Percentiles rank a stretch among this genome's conserved stretches.
These are phyloP conservation scores for Myrmecobius fasciatus DNA, from an alignment of 2,113 vertebrate species.

Conservation along the genomic window DNA sequence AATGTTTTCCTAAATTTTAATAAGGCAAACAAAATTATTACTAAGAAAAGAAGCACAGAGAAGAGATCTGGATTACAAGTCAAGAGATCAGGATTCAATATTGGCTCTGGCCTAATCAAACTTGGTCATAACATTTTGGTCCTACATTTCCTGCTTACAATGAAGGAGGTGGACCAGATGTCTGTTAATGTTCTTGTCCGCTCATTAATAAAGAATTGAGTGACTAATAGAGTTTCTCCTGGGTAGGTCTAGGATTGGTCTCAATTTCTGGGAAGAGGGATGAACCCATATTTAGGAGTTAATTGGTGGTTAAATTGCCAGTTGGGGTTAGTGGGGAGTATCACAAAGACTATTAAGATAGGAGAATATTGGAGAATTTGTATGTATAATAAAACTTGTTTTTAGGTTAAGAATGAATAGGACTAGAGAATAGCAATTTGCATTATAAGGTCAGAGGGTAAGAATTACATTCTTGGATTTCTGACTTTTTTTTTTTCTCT, in stretches of 20 bases:
- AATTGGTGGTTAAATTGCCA: neutral
- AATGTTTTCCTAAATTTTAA: neutral
- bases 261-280: neutral
- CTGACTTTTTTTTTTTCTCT: neutral
- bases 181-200: neutral
- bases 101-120: neutral
- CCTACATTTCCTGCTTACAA: neutral
- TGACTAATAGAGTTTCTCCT: neutral
- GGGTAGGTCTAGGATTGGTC: neutral
- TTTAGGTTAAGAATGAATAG: neutral
- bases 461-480: neutral
- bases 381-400: neutral
- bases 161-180: neutral
- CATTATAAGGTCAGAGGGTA: neutral
- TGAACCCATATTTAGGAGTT: neutral
- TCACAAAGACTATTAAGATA: neutral
- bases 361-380: neutral
- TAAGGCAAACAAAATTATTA: neutral
- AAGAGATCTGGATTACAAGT: neutral
- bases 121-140: neutral
- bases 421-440: neutral
- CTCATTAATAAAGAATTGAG: no score
- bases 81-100: neutral
- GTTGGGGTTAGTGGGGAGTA: rapidly evolving
- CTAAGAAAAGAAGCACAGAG: neutral